Conservation (phyloP, 1,140 invertebrate species). For the Euura lappo region DNA sequence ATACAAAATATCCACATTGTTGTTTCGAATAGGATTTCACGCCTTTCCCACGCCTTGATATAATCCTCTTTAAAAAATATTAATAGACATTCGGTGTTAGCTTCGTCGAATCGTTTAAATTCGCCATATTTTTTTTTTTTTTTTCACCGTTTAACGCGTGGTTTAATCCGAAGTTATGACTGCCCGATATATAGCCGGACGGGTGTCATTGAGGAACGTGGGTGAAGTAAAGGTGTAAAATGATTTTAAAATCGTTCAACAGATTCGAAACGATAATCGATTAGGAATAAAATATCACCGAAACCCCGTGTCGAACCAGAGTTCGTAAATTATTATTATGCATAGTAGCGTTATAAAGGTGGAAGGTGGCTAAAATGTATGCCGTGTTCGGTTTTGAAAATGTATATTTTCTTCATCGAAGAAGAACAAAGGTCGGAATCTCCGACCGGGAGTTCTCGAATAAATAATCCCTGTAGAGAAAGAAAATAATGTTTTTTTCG, state of each 20-base stretch:
- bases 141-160: slow-evolving; percentile 15
- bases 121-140: slow-evolving; percentile 26
- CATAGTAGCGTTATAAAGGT: background rate
- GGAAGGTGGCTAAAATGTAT: background rate
- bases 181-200: background rate
- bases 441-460: background rate
- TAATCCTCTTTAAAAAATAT: slow-evolving; percentile 1
- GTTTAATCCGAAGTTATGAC: slow-evolving; percentile 30
- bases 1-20: no score
- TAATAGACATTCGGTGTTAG: slow-evolving; percentile 10
- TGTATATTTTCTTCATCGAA: background rate
- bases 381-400: background rate
- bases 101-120: background rate
- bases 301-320: background rate
- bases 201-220: background rate
- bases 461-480: background rate
- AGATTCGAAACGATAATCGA: background rate
- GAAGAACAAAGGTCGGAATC: slow-evolving; percentile 1
- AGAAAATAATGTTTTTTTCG: slow-evolving; percentile 8
- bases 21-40: no score
- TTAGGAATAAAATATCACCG: background rate
- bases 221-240: slow-evolving; percentile 8
- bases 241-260: background rate
- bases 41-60: background rate
- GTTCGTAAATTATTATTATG: background rate